Conservation (phyloP, 2,113 vertebrate genomes). For the Phyllostomus hastatus region DNA sequence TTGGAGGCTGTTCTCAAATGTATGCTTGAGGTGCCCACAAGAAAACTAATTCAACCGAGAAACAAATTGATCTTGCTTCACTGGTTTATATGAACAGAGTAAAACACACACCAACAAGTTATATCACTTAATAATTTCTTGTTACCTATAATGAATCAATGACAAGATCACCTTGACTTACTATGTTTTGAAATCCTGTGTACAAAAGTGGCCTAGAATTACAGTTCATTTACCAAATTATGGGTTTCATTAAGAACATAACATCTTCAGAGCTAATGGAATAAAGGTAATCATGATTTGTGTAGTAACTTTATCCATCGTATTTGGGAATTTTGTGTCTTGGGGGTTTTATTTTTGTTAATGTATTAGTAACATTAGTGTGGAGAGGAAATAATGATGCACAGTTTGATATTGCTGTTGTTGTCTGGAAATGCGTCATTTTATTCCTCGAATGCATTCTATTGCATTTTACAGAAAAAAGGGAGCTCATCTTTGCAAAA, state of each 20-base stretch:
- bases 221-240: not conserved
- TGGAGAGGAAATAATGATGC: slow-evolving; percentile 1
- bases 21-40: slow-evolving; percentile 84
- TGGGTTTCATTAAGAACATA: slow-evolving; percentile 46
- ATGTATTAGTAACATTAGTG: not conserved
- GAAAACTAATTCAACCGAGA: slow-evolving; percentile 83
- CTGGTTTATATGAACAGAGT: slow-evolving; percentile 84
- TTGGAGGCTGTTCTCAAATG: slow-evolving; percentile 81
- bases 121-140: slow-evolving; percentile 83
- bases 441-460: not conserved
- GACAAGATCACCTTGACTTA: slow-evolving; percentile 78
- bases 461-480: not conserved
- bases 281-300: not conserved
- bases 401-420: not conserved
- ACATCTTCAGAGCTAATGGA: not conserved
- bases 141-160: slow-evolving; percentile 83
- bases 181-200: slow-evolving; percentile 72
- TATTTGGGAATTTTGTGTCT: not conserved
- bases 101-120: slow-evolving; percentile 83
- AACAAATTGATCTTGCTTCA: slow-evolving; percentile 87
- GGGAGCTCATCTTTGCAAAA: not conserved
- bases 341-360: not conserved
- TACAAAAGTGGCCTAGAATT: slow-evolving; percentile 66
- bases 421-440: not conserved
- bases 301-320: not conserved